These are phyloP conservation scores for Ophraella communa DNA, from an alignment of 2,888 invertebrate species.

Conservation along the genomic window DNA sequence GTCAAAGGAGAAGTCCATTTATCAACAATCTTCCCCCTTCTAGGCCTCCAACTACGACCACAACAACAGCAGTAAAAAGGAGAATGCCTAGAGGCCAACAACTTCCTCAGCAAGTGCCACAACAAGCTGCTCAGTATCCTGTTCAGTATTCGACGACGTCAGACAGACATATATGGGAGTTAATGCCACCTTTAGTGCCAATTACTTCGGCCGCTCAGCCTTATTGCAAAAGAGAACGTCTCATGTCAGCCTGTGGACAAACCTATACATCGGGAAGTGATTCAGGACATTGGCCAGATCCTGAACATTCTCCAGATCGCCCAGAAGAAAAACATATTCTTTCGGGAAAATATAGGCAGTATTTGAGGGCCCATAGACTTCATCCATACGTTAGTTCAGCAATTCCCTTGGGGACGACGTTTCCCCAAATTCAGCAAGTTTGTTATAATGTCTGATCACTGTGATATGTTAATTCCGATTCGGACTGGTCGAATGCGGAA, in stretches of 20 bases:
- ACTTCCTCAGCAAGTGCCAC: conserved; percentile 55
- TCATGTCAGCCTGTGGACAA: conserved; percentile 59
- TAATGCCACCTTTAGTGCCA: conserved; percentile 56
- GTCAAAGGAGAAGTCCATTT: conserved; percentile 81
- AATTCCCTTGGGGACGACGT: conserved; percentile 60
- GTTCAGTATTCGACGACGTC: conserved; percentile 42
- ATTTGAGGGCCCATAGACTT: conserved; percentile 65
- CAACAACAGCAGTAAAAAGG: conserved; percentile 44
- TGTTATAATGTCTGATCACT: conserved; percentile 68
- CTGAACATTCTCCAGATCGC: conserved; percentile 57
- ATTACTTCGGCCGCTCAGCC: conserved; percentile 51
- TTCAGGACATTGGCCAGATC: conserved; percentile 57
- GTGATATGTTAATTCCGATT: conserved; percentile 50
- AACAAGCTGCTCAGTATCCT: conserved; percentile 54
- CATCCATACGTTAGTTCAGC: conserved; percentile 65
- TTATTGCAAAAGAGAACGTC: conserved; percentile 55
- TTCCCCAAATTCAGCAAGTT: conserved; percentile 67
- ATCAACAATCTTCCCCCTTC: conserved; percentile 77
- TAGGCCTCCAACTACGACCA: conserved; percentile 36
- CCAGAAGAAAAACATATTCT: conserved; percentile 57
- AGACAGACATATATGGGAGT: conserved; percentile 54
- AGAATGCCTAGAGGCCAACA: conserved; percentile 47
- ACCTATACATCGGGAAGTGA: conserved; percentile 53
- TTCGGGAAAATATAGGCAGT: conserved; percentile 67
- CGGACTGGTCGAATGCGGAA: conserved; percentile 37